Base-by-base conservation (phyloP, 2,797 vertebrate genomes). In the Phrynocephalus forsythii region DNA sequence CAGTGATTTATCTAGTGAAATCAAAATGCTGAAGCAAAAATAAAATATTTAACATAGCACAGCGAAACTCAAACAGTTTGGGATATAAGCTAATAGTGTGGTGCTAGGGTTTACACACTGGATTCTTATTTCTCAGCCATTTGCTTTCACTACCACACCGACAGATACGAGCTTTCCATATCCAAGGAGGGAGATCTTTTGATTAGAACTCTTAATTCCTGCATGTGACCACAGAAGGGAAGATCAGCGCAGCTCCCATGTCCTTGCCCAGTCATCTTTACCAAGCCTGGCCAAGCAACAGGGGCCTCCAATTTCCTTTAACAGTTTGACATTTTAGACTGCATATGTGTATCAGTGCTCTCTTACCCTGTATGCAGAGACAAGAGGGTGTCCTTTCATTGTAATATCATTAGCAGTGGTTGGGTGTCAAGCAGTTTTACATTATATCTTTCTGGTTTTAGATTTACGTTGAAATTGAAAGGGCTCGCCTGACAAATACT, bases 391-490 rank as follows among this genome's bases (percentile, higher is more conserved):
- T 15, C 9, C 3, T 68, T 28, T 6, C 9, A 66, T 38, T 50
- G 28, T 69, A 50, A 50, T 83, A n/a, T 83, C 18, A 20, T 8
- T 44, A 2, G 7, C 15, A 63, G 5, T 86, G 10, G 30, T 75
- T 56, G 50, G 22, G 16, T 22, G 16, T 26, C 5, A 63, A 44
- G 13, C 15, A 71, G 60, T 52, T 28, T 68, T 85, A 48, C 0
- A 83, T 63, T 69, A 87, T 60, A 26, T 33, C n/a, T 52, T 86
- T n/a, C 77, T 88, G 9, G 84, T 69, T 91, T 81, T 94, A 99
- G 99, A 99, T 99, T 84, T 99, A 99, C 50, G 99, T 99, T 84
- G 99, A 99, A 96, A 99, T 99, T 6, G 99, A 99, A 91, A 98
- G 99, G 4, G 99, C 99, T 66, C 97, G 99, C 75, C 96, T 99